Evolutionary conservation across 2,113 vertebrate genomes (phyloP).

Genomic region (Gambusia holbrooki): DNA sequence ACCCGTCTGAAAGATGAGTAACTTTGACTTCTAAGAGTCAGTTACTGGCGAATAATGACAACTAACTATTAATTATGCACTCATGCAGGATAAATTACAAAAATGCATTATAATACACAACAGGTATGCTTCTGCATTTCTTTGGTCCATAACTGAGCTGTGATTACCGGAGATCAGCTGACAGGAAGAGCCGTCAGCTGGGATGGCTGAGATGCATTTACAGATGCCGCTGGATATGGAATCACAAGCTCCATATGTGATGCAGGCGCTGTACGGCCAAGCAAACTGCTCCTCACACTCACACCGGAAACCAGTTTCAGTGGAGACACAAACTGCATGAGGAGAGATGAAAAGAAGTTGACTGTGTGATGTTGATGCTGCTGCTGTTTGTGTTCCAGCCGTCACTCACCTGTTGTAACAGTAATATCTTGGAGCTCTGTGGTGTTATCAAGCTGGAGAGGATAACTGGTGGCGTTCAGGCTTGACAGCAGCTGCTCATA

Average conservation of each 20-base stretch:
- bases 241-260: slow-evolving; percentile 58
- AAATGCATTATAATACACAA: background rate
- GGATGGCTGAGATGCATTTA: slow-evolving; percentile 64
- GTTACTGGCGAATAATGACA: too few relatives aligned
- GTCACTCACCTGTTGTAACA: slow-evolving; percentile 61
- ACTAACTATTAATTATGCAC: background rate
- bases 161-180: slow-evolving; percentile 36
- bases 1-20: too few relatives aligned
- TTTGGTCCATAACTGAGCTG: background rate
- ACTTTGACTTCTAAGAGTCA: too few relatives aligned
- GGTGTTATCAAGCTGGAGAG: slow-evolving; percentile 40
- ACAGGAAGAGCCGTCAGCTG: slow-evolving; percentile 62
- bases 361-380: accelerated
- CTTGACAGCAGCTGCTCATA: slow-evolving; percentile 18
- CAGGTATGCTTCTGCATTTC: background rate
- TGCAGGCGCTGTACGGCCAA: slow-evolving; percentile 61
- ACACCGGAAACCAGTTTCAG: slow-evolving; percentile 59
- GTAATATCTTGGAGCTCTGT: slow-evolving; percentile 33
- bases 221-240: slow-evolving; percentile 41
- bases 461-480: slow-evolving; percentile 34
- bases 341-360: background rate
- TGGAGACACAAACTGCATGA: slow-evolving; percentile 61
- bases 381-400: background rate
- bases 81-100: background rate
- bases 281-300: slow-evolving; percentile 66